Conservation (phyloP, 1,140 invertebrate species). For the Epicauta chinensis region DNA sequence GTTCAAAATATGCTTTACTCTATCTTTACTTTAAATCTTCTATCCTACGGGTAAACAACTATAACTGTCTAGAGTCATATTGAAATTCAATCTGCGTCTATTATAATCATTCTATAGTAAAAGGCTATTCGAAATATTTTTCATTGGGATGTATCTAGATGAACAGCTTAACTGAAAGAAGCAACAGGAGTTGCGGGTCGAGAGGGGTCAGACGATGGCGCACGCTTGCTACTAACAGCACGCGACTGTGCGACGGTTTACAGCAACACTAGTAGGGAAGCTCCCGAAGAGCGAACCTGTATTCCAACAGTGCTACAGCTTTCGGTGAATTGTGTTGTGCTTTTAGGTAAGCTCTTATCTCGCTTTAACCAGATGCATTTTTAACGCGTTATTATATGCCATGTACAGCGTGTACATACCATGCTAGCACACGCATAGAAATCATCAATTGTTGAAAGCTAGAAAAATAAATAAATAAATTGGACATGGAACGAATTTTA, state of each 20-base stretch:
- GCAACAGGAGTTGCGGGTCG: conserved; percentile 40
- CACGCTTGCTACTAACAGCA: conserved; percentile 34
- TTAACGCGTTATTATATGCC: conserved; percentile 8
- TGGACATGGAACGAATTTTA: too few relatives aligned
- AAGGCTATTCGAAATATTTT: conserved; percentile 30
- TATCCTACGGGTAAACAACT: neutral
- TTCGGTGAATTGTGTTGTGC: conserved; percentile 19
- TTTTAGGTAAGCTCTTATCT: conserved; percentile 17
- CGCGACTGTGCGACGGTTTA: conserved; percentile 35
- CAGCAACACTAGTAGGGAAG: conserved; percentile 34
- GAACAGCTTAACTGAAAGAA: conserved; percentile 38
- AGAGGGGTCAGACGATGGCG: conserved; percentile 36
- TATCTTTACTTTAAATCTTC: conserved; percentile 4
- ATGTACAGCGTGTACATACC: conserved; percentile 15
- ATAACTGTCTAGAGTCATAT: too few relatives aligned
- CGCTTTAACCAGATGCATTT: conserved; percentile 11
- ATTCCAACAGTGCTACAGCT: conserved; percentile 11
- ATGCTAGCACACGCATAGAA: conserved; percentile 16
- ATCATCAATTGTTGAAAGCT: too few relatives aligned
- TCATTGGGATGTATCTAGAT: conserved; percentile 32
- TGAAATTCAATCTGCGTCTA: neutral
- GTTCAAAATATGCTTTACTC: conserved; percentile 16
- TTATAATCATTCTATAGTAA: conserved; percentile 10
- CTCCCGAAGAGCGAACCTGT: conserved; percentile 25
- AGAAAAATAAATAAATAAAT: too few relatives aligned